Conservation (phyloP, 1,140 invertebrate genomes). For the Drosophila varians region DNA sequence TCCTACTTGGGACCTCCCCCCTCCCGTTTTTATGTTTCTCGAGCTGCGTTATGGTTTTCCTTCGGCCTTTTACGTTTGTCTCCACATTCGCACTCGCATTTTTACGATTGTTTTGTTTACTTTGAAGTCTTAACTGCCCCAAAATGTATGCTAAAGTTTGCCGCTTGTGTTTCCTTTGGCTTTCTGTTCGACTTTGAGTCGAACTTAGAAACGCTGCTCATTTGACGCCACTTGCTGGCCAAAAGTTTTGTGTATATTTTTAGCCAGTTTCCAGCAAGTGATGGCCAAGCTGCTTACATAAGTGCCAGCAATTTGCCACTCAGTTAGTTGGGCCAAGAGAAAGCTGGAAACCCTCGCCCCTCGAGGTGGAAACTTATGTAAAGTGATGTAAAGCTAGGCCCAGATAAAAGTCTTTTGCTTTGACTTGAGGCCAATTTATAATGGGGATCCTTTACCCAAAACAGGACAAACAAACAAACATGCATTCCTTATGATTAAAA, state of each 20-base stretch:
- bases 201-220: slow-evolving; percentile 35
- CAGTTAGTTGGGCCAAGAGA: slow-evolving; percentile 17
- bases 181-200: slow-evolving; percentile 11
- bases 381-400: slow-evolving; percentile 15
- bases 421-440: slow-evolving; percentile 25
- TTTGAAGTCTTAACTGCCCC: slow-evolving; percentile 61
- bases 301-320: slow-evolving; percentile 55
- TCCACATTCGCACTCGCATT: slow-evolving; percentile 33
- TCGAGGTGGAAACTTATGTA: slow-evolving; percentile 39
- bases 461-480: no score
- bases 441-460: no score
- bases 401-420: slow-evolving; percentile 15
- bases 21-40: slow-evolving; percentile 32
- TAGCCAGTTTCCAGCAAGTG: slow-evolving; percentile 18
- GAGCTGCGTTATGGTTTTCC: slow-evolving; percentile 11
- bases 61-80: slow-evolving; percentile 22
- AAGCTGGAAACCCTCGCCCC: slow-evolving; percentile 20
- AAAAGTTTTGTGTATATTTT: slow-evolving; percentile 29
- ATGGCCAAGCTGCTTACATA: slow-evolving; percentile 35
- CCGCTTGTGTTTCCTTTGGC: slow-evolving; percentile 10
- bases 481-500: slow-evolving; percentile 4
- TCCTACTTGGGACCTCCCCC: slow-evolving; percentile 8
- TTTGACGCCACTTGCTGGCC: slow-evolving; percentile 57
- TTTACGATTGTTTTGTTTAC: slow-evolving; percentile 57
- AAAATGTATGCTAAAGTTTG: slow-evolving; percentile 51